These are phyloP conservation scores for Hystrix cristata DNA, from an alignment of 2,113 vertebrate genomes.

Conservation along the genomic window DNA sequence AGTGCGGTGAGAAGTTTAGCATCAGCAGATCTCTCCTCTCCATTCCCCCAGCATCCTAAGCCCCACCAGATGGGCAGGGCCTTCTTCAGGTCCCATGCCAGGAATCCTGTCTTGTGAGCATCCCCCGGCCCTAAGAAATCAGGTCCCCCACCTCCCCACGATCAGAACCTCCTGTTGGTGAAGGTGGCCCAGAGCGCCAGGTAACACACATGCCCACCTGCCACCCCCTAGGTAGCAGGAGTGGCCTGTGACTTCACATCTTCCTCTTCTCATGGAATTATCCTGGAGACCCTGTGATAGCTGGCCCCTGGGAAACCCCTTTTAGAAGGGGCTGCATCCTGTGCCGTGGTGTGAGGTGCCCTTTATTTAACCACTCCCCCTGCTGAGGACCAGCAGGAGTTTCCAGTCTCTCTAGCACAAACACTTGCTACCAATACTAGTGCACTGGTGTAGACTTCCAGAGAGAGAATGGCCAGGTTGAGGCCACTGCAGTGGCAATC, in stretches of 20 bases:
- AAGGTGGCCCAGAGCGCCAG: background rate
- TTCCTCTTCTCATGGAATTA: background rate
- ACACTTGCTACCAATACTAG: background rate
- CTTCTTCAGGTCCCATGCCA: background rate
- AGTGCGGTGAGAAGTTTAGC: background rate
- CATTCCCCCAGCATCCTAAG: background rate
- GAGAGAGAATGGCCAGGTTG: background rate
- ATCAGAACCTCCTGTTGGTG: background rate
- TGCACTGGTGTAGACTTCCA: background rate
- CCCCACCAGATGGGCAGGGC: too few relatives aligned
- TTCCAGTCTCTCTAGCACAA: background rate
- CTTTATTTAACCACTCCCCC: background rate
- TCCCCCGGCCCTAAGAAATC: background rate
- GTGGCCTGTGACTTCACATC: background rate
- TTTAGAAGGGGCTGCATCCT: background rate
- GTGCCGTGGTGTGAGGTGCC: too few relatives aligned
- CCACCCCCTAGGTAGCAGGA: background rate
- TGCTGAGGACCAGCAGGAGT: background rate
- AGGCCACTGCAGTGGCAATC: background rate
- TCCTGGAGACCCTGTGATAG: background rate
- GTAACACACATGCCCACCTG: background rate
- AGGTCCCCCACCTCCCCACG: background rate
- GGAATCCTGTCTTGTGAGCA: background rate
- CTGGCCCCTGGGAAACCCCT: background rate
- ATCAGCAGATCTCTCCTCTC: background rate